Percentiles rank a stretch among this genome's conserved stretches.
These are phyloP conservation scores for Crematogaster levior DNA, from an alignment of 2,888 invertebrate species.

Conservation along the genomic window DNA sequence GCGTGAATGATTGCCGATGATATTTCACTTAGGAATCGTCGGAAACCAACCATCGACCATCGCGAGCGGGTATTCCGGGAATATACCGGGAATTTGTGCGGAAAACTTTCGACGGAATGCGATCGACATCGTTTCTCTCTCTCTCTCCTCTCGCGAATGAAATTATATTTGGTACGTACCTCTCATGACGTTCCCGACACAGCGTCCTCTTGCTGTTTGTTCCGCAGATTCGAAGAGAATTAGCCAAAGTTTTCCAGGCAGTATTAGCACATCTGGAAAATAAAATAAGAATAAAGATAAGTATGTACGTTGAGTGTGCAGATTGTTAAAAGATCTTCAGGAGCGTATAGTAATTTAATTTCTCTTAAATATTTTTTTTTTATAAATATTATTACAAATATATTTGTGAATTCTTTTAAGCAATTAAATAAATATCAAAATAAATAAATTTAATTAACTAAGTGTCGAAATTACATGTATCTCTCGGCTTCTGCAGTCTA, in stretches of 20 bases:
- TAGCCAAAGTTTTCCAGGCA: no score
- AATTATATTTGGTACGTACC: neutral
- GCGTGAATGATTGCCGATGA: constrained; percentile 79
- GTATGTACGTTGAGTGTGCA: no score
- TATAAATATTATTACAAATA: neutral
- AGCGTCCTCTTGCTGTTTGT: neutral
- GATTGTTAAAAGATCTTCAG: neutral
- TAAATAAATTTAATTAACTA: neutral
- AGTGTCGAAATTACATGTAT: neutral
- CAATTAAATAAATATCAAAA: no score
- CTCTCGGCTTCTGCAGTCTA: neutral
- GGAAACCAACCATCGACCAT: constrained; percentile 58
- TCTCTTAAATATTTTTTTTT: no score
- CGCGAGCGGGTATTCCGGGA: constrained; percentile 25
- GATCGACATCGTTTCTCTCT: neutral
- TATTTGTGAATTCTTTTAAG: neutral
- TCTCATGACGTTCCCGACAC: constrained; percentile 11
- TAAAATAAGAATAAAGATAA: neutral
- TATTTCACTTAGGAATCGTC: constrained; percentile 81
- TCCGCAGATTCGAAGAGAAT: neutral
- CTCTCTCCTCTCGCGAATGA: neutral
- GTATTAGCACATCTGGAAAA: neutral
- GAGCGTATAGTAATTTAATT: neutral
- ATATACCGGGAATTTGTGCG: constrained; percentile 52
- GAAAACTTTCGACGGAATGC: neutral